Evolutionary conservation across 1,140 invertebrate genomes (phyloP).

Genomic region (Bombus cullumanus): DNA sequence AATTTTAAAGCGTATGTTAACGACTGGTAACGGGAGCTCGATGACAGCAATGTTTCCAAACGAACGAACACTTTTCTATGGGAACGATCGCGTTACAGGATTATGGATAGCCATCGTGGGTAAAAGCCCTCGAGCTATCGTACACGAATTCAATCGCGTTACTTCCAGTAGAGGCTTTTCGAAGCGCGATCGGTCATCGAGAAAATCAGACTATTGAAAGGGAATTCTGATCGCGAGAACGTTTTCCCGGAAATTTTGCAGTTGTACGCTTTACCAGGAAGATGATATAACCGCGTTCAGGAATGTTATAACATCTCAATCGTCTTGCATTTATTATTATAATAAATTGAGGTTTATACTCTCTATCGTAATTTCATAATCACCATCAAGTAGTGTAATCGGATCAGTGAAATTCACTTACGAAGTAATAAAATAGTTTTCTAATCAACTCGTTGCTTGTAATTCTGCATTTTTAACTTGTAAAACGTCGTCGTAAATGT

Average conservation of each 20-base stretch:
- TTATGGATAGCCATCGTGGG: constrained; percentile 16
- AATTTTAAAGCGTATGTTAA: not conserved
- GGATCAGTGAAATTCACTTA: too few species aligned
- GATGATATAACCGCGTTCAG: too few species aligned
- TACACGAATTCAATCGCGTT: constrained; percentile 44
- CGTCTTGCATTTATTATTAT: not conserved
- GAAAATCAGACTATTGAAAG: not conserved
- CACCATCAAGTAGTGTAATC: too few species aligned
- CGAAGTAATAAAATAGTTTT: too few species aligned
- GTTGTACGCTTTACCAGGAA: not conserved
- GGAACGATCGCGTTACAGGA: constrained; percentile 22
- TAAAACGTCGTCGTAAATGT: not conserved
- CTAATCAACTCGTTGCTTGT: too few species aligned
- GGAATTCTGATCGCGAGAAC: not conserved
- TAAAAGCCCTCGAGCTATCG: constrained; percentile 30
- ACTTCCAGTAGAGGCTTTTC: constrained; percentile 23
- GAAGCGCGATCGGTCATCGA: constrained; percentile 9
- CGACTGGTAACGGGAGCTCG: not conserved
- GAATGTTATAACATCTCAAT: not conserved
- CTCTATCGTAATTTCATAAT: too few species aligned
- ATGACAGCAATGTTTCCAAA: constrained; percentile 9
- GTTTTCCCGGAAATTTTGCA: not conserved
- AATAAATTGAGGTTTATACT: not conserved
- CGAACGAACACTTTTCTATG: constrained; percentile 18
- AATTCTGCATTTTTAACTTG: too few species aligned